A percentile compares a stretch with the other conserved stretches of the same genome.
Conservation (phyloP, 1,140 invertebrate species). For the Caenorhabditis tropicalis region DNA sequence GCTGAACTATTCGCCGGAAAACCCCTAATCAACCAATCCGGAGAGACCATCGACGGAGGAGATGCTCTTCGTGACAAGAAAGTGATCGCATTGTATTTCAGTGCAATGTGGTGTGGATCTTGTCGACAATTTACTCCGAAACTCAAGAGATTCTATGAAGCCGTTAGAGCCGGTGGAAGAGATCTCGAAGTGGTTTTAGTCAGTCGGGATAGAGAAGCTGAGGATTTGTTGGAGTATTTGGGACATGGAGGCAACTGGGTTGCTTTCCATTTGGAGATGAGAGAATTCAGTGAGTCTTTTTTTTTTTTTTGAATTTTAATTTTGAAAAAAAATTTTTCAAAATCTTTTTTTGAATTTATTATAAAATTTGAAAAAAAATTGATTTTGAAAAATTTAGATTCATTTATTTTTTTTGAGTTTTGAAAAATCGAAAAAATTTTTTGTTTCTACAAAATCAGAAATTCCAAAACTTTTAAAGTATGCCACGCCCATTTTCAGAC, state of each 20-base stretch:
- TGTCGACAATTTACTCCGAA: constrained; percentile 75
- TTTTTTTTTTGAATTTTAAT: too few relatives aligned
- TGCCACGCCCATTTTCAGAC: too few relatives aligned
- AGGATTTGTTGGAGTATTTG: constrained; percentile 71
- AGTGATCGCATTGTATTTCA: constrained; percentile 73
- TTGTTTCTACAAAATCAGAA: too few relatives aligned
- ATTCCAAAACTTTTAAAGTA: too few relatives aligned
- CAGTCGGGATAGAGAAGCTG: constrained; percentile 68
- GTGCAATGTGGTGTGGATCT: constrained; percentile 76
- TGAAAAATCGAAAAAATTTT: too few relatives aligned
- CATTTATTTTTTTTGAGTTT: too few relatives aligned
- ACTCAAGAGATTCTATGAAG: constrained; percentile 61
- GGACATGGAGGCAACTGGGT: constrained; percentile 73
- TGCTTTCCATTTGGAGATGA: constrained; percentile 66
- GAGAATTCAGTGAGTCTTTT: constrained; percentile 58
- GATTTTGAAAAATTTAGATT: too few relatives aligned
- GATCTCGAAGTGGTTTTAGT: constrained; percentile 64
- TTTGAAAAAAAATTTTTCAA: too few relatives aligned
- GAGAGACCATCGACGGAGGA: neutral
- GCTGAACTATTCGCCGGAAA: constrained; percentile 15
- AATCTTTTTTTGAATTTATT: too few relatives aligned
- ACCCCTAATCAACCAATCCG: neutral
- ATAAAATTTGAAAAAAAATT: neutral
- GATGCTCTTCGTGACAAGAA: neutral
- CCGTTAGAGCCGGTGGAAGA: neutral